Evolutionary conservation across 2,888 invertebrate genomes (phyloP), one percentile per base, ranked within the genome.

Genomic region (Protonemura montana): DNA sequence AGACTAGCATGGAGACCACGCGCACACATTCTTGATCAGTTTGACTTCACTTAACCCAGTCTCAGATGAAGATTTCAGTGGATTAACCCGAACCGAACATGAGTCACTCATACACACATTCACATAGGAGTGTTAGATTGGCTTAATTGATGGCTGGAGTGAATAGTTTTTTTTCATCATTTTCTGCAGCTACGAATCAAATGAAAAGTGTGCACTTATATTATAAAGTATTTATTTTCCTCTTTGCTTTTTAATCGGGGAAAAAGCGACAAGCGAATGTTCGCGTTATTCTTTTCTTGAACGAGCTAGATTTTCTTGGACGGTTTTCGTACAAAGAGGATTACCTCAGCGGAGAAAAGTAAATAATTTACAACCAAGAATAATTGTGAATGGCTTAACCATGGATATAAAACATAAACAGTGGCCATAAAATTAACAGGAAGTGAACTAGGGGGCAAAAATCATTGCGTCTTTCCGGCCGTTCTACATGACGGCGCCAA

Each of bases 31-130:
- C 93, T 29, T 93, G 93, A 93, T 93, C 94, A 93, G 93, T 94
- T 94, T 94, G 94, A 94, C 94, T 94, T 94, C 94, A 93, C 94
- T 94, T 94, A 94, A 94, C 94, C 94, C 93, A 94, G 94, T 94
- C 94, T 94, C 85, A 84, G 84, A 26, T 29, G 59, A 76, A 84
- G 84, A 84, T 84, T 84, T 59, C 21, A 84, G 28, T 26, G 84
- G 84, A 84, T 84, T 84, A 84, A 84, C 76, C 76, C n/a, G 35
- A 59, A 84, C 26, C 59, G 59, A 59, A 59, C 84, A 76, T 84
- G 84, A 89, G 88, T 88, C 89, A 87, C 88, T 87, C 87, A 7
- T 21, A 59, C 59, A 59, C 59, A 13, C 59, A 59, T 59, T 59
- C 59, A 59, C 59, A 59, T 59, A 21, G 16, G 59, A 88, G 86